Conservation (phyloP, 1,140 invertebrate genomes). For the Phenacoccus solenopsis region DNA sequence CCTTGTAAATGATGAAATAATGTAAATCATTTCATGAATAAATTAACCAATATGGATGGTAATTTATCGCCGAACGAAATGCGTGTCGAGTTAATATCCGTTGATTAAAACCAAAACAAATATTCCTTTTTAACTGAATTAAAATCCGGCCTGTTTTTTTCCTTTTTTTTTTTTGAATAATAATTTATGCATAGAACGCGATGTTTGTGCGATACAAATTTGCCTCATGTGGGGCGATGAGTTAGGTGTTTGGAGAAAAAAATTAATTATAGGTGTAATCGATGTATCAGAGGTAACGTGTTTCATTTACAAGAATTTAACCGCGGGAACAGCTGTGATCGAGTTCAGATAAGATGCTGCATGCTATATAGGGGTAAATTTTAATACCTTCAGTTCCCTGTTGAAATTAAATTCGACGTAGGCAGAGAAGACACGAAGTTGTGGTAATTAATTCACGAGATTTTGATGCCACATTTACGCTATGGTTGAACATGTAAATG, state of each 20-base stretch:
- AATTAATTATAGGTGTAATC: background rate
- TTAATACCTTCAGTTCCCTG: background rate
- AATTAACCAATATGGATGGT: background rate
- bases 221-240: background rate
- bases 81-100: background rate
- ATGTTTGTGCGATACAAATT: background rate
- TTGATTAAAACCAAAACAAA: background rate
- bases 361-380: background rate
- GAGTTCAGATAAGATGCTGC: background rate
- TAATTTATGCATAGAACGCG: background rate
- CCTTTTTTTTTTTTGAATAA: no score
- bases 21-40: conserved; percentile 3
- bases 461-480: no score
- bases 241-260: background rate
- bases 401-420: background rate
- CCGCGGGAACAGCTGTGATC: background rate
- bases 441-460: no score
- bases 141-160: background rate
- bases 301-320: background rate
- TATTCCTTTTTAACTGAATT: background rate
- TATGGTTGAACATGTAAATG: no score
- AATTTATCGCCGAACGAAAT: background rate
- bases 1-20: background rate
- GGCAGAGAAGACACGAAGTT: no score
- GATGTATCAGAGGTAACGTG: background rate